Conservation (phyloP, 2,888 invertebrate genomes). For the Pelosia muscerda region DNA sequence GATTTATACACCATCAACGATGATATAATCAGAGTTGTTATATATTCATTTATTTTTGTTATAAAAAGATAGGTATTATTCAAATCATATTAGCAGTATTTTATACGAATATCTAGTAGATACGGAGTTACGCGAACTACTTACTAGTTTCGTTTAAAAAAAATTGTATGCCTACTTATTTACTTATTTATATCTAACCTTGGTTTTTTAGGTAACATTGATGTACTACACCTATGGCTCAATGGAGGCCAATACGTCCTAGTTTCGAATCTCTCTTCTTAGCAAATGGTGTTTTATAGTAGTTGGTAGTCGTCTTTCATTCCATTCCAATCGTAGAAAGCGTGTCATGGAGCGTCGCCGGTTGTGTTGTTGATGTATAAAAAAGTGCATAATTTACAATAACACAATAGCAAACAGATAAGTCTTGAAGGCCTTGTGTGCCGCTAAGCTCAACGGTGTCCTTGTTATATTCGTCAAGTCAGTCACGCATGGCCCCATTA, state of each 20-base stretch:
- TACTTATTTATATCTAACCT: slow-evolving; percentile 2
- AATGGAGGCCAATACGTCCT: slow-evolving; percentile 26
- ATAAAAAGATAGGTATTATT: background rate
- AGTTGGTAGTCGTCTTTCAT: slow-evolving; percentile 26
- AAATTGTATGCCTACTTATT: background rate
- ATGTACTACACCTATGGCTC: slow-evolving; percentile 31
- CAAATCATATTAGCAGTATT: background rate
- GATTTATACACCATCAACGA: background rate
- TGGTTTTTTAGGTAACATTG: slow-evolving; percentile 25
- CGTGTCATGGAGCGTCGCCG: slow-evolving; percentile 72
- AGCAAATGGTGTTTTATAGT: slow-evolving; percentile 37
- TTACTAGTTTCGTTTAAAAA: background rate
- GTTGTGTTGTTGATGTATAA: slow-evolving; percentile 61
- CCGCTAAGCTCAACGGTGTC: slow-evolving; percentile 49
- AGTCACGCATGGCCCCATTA: slow-evolving; percentile 55
- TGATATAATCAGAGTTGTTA: background rate
- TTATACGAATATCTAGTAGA: background rate
- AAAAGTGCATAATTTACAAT: slow-evolving; percentile 74
- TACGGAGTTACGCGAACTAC: background rate
- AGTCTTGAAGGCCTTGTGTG: slow-evolving; percentile 66
- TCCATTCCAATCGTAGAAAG: slow-evolving; percentile 70
- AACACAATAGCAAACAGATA: slow-evolving; percentile 67
- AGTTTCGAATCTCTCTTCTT: slow-evolving; percentile 34
- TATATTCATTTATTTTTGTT: background rate
- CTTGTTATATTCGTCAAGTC: slow-evolving; percentile 63